Evolutionary conservation across 2,113 vertebrate species (phyloP).

Genomic region (Ginglymostoma cirratum): DNA sequence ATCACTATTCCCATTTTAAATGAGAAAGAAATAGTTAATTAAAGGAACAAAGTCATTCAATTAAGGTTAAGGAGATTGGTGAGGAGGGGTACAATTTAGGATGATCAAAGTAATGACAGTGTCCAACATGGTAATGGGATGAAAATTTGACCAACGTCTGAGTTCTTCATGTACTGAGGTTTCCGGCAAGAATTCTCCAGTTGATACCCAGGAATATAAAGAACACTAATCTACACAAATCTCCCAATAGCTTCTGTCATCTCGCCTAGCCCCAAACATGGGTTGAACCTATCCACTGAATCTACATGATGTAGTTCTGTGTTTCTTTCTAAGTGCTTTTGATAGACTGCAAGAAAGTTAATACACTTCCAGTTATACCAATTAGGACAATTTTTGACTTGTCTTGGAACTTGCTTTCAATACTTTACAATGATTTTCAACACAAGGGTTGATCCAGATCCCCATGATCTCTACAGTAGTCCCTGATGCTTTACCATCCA

Average conservation of each 20-base stretch:
- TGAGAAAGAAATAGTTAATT: neutral
- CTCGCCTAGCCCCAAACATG: neutral
- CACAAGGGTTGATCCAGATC: neutral
- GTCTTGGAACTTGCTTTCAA: neutral
- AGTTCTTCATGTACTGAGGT: neutral
- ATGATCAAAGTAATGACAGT: neutral
- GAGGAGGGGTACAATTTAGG: neutral
- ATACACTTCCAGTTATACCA: neutral
- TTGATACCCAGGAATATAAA: neutral
- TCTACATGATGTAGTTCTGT: neutral
- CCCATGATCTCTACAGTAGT: neutral
- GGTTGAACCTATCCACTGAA: neutral
- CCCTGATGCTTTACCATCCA: neutral
- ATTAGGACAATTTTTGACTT: neutral
- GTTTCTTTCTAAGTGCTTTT: neutral
- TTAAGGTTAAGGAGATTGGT: neutral
- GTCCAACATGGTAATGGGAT: neutral
- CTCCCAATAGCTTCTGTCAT: neutral
- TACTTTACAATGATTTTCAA: neutral
- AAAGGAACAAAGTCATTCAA: neutral
- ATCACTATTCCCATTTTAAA: neutral
- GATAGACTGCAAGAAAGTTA: neutral
- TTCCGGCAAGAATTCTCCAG: neutral
- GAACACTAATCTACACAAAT: neutral
- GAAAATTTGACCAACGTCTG: neutral